These are phyloP conservation scores for Hycleus phaleratus DNA, from an alignment of 1,140 invertebrate genomes.

Conservation along the genomic window DNA sequence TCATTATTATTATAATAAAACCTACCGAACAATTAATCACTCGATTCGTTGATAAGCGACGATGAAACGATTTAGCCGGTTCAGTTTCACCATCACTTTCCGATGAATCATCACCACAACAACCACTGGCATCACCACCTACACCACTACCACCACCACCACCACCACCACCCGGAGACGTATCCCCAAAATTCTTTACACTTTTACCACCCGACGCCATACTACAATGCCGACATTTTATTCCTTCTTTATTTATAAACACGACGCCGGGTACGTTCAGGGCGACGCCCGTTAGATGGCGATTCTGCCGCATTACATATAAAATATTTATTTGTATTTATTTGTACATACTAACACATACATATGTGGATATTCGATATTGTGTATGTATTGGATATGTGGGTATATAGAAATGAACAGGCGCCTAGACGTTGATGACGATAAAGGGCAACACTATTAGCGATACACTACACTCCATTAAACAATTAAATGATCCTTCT, in stretches of 20 bases:
- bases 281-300: slow-evolving; percentile 1
- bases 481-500: too few relatives aligned
- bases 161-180: slow-evolving; percentile 27
- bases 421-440: too few relatives aligned
- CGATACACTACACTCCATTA: too few relatives aligned
- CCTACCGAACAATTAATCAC: slow-evolving; percentile 56
- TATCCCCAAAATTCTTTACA: slow-evolving; percentile 32
- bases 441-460: too few relatives aligned
- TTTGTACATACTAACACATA: too few relatives aligned
- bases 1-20: slow-evolving; percentile 20
- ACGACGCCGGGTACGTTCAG: slow-evolving; percentile 2
- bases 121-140: too few relatives aligned
- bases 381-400: too few relatives aligned
- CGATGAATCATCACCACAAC: slow-evolving; percentile 46
- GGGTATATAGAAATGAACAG: too few relatives aligned
- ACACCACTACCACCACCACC: too few relatives aligned
- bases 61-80: slow-evolving; percentile 55
- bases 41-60: slow-evolving; percentile 57
- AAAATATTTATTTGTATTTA: too few relatives aligned
- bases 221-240: slow-evolving; percentile 23
- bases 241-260: slow-evolving; percentile 24
- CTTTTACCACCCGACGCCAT: slow-evolving; percentile 29
- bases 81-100: slow-evolving; percentile 62
- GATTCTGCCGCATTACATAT: not conserved
- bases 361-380: too few relatives aligned